These are phyloP conservation scores for Thamnophis elegans DNA, from an alignment of 2,797 vertebrate species.

Conservation along the genomic window DNA sequence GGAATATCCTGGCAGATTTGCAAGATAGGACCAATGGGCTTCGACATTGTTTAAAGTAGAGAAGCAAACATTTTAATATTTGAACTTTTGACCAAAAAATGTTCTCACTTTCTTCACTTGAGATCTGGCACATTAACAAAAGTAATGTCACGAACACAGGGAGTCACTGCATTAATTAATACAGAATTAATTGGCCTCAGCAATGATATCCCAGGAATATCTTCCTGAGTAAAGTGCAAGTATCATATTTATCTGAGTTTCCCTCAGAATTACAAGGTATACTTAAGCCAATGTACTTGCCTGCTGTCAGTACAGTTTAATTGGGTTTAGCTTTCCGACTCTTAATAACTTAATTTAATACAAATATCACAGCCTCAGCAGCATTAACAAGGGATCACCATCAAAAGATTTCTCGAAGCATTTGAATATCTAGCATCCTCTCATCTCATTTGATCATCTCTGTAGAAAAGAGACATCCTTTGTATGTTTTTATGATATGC, in stretches of 20 bases:
- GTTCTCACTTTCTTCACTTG: not conserved
- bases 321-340: not conserved
- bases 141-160: not conserved
- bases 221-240: not conserved
- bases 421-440: not conserved
- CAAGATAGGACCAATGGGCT: not conserved
- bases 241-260: not conserved
- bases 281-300: not conserved
- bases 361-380: constrained; percentile 23
- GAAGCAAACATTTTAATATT: not conserved
- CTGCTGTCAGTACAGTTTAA: not conserved
- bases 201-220: not conserved
- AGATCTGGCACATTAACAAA: not conserved
- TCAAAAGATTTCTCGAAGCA: constrained; percentile 33
- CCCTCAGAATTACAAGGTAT: not conserved
- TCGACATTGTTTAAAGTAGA: not conserved
- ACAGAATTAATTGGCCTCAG: not conserved
- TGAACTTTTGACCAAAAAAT: not conserved
- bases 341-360: constrained; percentile 18
- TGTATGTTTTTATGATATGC: constrained; percentile 20
- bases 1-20: not conserved
- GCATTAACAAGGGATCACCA: constrained; percentile 5
- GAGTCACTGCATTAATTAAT: not conserved
- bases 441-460: constrained; percentile 9
- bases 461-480: constrained; percentile 14